phyloP scores from a whole-genome alignment of 2,113 vertebrate species.

The Recurvirostra avosetta region DNA sequence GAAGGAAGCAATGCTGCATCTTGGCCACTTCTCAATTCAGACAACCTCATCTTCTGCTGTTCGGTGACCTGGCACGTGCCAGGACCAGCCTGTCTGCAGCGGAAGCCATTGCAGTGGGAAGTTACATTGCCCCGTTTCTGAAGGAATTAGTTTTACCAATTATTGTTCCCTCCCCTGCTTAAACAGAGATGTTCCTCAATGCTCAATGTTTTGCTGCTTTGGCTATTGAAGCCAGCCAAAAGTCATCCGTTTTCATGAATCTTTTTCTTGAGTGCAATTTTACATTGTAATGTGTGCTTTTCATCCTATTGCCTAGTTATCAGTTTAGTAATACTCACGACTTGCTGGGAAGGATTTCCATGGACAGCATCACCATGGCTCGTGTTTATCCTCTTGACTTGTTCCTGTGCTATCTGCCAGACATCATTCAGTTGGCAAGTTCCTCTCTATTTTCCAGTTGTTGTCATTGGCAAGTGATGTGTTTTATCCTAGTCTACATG shows the following conservation, averaged over 20 bases:
- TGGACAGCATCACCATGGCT: background rate
- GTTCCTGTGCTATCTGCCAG: conserved; percentile 36
- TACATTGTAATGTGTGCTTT: background rate
- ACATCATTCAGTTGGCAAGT: conserved; percentile 1
- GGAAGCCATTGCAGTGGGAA: background rate
- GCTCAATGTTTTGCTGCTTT: background rate
- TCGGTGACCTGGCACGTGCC: background rate
- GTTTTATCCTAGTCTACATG: background rate
- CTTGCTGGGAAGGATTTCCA: conserved; percentile 2
- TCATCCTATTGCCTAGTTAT: background rate
- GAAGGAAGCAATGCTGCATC: background rate
- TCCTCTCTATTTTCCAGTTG: conserved; percentile 15
- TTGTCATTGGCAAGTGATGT: conserved; percentile 15
- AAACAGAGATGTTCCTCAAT: background rate
- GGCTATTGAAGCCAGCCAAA: background rate
- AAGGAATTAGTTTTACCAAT: background rate
- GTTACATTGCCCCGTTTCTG: background rate
- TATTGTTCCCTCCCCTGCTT: background rate
- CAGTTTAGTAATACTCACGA: background rate
- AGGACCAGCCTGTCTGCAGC: background rate
- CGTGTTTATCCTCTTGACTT: background rate
- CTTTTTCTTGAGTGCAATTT: background rate
- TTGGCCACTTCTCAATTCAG: background rate
- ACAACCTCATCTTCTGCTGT: background rate
- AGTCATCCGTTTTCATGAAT: background rate